These are phyloP conservation scores for Epirrhoe alternata DNA, from an alignment of 2,888 invertebrate genomes.

Conservation along the genomic window DNA sequence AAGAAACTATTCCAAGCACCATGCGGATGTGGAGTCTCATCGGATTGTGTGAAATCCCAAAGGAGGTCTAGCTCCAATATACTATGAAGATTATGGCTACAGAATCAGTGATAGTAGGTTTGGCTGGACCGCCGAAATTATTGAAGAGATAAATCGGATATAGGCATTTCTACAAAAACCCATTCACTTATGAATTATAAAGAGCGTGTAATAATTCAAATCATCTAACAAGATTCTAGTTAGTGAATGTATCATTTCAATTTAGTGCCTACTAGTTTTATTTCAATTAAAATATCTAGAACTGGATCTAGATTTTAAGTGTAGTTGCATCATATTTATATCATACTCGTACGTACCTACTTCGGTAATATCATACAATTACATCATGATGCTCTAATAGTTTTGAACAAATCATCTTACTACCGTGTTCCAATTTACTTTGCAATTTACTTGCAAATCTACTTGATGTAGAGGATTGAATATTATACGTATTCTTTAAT, in stretches of 20 bases:
- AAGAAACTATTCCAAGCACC: slow-evolving; percentile 26
- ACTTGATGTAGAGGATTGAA: background rate
- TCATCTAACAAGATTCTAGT: slow-evolving; percentile 10
- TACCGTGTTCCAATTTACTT: slow-evolving; percentile 12
- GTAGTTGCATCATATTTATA: slow-evolving; percentile 22
- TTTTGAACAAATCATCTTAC: slow-evolving; percentile 19
- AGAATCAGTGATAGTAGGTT: slow-evolving; percentile 15
- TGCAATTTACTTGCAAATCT: background rate
- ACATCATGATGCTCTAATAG: slow-evolving; percentile 24
- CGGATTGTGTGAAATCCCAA: slow-evolving; percentile 34
- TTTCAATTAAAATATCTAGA: slow-evolving; percentile 5
- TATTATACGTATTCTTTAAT: background rate
- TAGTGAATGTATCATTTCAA: slow-evolving; percentile 5
- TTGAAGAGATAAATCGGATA: slow-evolving; percentile 2
- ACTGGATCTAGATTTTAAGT: slow-evolving; percentile 11
- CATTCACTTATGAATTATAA: background rate
- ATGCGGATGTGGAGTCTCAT: slow-evolving; percentile 27
- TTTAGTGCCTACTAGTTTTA: slow-evolving; percentile 5
- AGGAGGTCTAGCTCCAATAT: slow-evolving; percentile 30
- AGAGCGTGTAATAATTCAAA: background rate
- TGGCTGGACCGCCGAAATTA: slow-evolving; percentile 12
- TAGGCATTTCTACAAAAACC: background rate
- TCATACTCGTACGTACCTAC: slow-evolving; percentile 8
- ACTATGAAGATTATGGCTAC: slow-evolving; percentile 29
- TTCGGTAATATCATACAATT: slow-evolving; percentile 26